Conservation (phyloP, 1,140 invertebrate genomes). For the Brachionus manjavacas region DNA sequence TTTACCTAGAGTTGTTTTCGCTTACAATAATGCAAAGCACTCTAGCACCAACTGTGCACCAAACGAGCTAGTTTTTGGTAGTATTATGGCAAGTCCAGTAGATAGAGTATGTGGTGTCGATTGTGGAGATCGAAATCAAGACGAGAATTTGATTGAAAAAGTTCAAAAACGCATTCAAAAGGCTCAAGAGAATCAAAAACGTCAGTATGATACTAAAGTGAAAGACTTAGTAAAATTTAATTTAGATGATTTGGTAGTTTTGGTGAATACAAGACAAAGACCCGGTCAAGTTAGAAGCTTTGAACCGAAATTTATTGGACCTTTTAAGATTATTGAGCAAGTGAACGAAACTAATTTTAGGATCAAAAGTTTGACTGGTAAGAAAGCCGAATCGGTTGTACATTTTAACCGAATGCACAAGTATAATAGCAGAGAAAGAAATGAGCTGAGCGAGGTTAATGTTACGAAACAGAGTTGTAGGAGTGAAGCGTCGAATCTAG, state of each 20-base stretch:
- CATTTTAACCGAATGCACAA: neutral
- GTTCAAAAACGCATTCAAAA: neutral
- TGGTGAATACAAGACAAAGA: conserved; percentile 4
- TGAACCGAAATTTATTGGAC: conserved; percentile 18
- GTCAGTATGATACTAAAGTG: neutral
- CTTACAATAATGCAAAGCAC: conserved; percentile 14
- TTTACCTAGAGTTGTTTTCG: conserved; percentile 10
- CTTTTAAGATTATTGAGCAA: neutral
- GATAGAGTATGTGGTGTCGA: neutral
- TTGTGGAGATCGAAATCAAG: neutral
- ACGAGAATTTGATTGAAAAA: neutral
- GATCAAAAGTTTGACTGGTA: neutral
- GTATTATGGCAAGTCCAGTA: neutral
- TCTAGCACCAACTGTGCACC: neutral
- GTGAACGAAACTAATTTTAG: neutral
- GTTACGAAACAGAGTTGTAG: neutral
- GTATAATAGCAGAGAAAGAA: neutral
- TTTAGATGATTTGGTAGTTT: neutral
- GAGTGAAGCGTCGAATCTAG: neutral
- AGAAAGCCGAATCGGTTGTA: neutral
- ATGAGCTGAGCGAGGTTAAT: neutral
- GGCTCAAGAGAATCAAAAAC: conserved; percentile 3
- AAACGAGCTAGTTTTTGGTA: neutral
- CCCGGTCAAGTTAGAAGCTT: neutral
- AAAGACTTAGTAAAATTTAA: neutral